phyloP scores from a whole-genome alignment of 1,140 invertebrate species.

The Bactericera cockerelli region DNA sequence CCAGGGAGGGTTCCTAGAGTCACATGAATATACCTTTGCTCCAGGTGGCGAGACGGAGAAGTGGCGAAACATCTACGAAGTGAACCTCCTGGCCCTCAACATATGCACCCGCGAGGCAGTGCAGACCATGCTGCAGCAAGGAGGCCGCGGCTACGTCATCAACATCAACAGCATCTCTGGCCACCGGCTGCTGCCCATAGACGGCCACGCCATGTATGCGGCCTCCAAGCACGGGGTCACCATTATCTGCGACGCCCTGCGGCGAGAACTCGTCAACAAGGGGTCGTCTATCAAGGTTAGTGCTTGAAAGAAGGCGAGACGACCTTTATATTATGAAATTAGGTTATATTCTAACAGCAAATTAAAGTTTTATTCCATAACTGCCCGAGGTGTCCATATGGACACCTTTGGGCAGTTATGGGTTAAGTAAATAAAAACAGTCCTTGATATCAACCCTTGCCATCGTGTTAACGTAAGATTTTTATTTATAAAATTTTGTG shows the following conservation, averaged over 20 bases:
- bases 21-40: too few relatives aligned
- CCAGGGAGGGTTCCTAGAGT: too few relatives aligned
- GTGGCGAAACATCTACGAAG: conserved; percentile 29
- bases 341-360: too few relatives aligned
- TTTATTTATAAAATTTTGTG: background rate
- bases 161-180: conserved; percentile 31
- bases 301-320: too few relatives aligned
- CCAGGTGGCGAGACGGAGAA: conserved; percentile 27
- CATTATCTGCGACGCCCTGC: background rate
- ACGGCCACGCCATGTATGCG: conserved; percentile 2
- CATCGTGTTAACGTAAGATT: too few relatives aligned
- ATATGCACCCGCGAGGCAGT: conserved; percentile 38
- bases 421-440: too few relatives aligned
- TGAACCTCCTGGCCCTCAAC: conserved; percentile 41
- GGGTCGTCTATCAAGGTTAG: conserved; percentile 9
- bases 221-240: conserved; percentile 10
- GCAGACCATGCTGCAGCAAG: conserved; percentile 34
- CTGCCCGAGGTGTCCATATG: too few relatives aligned
- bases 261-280: conserved; percentile 9
- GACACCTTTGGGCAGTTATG: too few relatives aligned
- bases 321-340: too few relatives aligned
- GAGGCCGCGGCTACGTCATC: conserved; percentile 48
- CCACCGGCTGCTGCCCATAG: background rate
- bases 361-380: too few relatives aligned
- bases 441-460: too few relatives aligned